These are phyloP conservation scores for Lathamus discolor DNA, from an alignment of 2,113 vertebrate species.

Conservation along the genomic window DNA sequence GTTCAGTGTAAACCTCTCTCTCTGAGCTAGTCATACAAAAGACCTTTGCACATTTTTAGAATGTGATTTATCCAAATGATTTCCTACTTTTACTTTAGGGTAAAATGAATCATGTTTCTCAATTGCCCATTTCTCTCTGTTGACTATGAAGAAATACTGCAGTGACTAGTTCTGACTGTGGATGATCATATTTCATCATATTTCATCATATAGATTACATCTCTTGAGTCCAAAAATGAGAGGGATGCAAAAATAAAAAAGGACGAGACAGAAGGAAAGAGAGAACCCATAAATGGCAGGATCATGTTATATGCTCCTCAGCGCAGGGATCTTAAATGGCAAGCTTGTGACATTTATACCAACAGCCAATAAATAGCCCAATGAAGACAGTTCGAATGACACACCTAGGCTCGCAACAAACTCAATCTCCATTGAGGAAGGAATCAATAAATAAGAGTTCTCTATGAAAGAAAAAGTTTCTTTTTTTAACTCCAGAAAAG, in stretches of 20 bases:
- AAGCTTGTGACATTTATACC: background rate
- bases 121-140: background rate
- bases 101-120: background rate
- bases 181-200: background rate
- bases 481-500: background rate
- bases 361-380: background rate
- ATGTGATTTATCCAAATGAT: background rate
- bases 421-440: background rate
- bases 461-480: background rate
- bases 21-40: background rate
- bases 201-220: background rate
- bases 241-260: rapidly evolving
- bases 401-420: background rate
- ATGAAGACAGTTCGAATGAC: background rate
- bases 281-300: background rate
- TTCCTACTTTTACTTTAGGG: background rate
- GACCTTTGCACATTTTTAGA: background rate
- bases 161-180: background rate
- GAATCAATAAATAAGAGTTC: background rate
- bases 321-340: background rate
- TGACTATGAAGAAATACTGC: background rate
- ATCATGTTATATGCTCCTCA: background rate
- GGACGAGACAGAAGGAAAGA: background rate
- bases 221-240: background rate
- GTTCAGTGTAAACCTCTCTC: background rate